phyloP scores from a whole-genome alignment of 2,113 vertebrate species.

The Xyliphius kryptos region DNA sequence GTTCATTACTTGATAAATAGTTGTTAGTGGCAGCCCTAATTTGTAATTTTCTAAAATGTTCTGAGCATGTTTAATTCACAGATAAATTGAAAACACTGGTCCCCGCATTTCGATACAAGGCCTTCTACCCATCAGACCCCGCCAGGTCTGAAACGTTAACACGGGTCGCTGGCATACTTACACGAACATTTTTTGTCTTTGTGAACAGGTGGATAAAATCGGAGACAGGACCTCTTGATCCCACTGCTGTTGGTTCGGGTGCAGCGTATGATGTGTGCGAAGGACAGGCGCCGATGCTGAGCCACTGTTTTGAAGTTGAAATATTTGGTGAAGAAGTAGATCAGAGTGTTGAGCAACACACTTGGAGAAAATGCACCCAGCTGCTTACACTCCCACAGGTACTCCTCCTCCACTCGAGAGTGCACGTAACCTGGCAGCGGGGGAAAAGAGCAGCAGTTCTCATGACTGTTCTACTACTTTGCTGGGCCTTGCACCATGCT shows the following conservation, averaged over 20 bases:
- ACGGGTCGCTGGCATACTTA: neutral
- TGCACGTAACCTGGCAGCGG: conserved; percentile 76
- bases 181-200: conserved; percentile 50
- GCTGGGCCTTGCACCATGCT: too few relatives aligned
- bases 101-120: too few relatives aligned
- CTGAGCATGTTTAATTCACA: too few relatives aligned
- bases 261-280: conserved; percentile 88
- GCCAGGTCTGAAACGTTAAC: neutral
- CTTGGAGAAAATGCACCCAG: conserved; percentile 94
- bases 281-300: conserved; percentile 90
- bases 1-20: too few relatives aligned
- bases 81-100: too few relatives aligned
- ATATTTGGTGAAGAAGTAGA: conserved; percentile 97
- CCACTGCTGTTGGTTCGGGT: conserved; percentile 76
- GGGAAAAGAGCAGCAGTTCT: too few relatives aligned
- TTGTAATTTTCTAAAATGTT: too few relatives aligned
- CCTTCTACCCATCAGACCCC: too few relatives aligned
- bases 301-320: conserved; percentile 84
- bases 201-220: conserved; percentile 82
- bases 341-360: conserved; percentile 92
- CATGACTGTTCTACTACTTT: too few relatives aligned
- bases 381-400: conserved; percentile 96
- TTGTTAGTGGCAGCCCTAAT: too few relatives aligned
- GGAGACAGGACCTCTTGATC: conserved; percentile 87
- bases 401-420: conserved; percentile 91